Conservation (phyloP, 2,797 vertebrate genomes). For the Sus cebifrons region DNA sequence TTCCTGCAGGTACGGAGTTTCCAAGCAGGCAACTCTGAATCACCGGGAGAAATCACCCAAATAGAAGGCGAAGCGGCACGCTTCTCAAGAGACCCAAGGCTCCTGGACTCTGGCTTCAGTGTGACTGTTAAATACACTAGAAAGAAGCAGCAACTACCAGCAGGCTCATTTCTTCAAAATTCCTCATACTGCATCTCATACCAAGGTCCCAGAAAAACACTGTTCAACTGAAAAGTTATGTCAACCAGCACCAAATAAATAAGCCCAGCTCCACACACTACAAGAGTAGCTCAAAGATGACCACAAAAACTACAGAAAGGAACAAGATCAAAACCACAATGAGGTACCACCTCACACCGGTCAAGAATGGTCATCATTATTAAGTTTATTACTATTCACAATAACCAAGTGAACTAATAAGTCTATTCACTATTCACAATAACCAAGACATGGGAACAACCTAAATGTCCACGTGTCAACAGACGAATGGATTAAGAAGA, state of each 20-base stretch:
- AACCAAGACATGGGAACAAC: no score
- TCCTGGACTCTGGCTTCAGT: not conserved
- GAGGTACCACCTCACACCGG: no score
- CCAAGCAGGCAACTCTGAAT: slow-evolving; percentile 65
- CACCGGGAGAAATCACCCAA: not conserved
- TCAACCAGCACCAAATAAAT: not conserved
- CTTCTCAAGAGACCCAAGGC: slow-evolving; percentile 39
- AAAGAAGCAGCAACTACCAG: not conserved
- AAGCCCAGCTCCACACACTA: not conserved
- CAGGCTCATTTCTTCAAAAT: not conserved
- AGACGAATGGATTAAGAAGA: no score
- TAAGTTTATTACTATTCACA: no score
- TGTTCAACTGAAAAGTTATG: not conserved
- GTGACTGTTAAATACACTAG: not conserved
- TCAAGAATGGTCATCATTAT: no score
- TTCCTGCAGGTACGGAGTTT: slow-evolving; percentile 75
- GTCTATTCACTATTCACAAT: no score
- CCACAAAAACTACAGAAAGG: not conserved
- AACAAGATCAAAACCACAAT: not conserved
- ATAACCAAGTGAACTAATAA: no score
- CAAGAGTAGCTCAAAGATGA: not conserved
- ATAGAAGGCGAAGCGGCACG: not conserved
- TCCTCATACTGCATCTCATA: not conserved
- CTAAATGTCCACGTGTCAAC: no score
- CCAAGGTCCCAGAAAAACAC: not conserved